Percentiles rank a stretch among this genome's conserved stretches.
Evolutionary conservation across 2,113 vertebrate genomes (phyloP).

Genomic region (Festucalex cinctus): DNA sequence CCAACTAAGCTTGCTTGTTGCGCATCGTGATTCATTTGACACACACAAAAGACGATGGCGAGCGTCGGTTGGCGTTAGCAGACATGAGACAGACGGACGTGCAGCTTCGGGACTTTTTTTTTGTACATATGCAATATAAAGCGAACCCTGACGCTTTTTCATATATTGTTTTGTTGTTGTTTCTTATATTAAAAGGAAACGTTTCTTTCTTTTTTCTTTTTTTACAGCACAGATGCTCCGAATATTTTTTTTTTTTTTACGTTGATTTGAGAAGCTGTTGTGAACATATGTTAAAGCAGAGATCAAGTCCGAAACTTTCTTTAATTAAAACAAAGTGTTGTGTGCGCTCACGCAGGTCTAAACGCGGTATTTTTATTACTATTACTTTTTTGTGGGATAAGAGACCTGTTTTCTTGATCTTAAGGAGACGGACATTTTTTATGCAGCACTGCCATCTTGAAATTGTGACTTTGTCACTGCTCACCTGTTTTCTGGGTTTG

Average conservation of each 20-base stretch:
- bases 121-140: slow-evolving; percentile 65
- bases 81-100: slow-evolving; percentile 28
- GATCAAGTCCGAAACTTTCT: no score
- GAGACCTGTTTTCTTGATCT: no score
- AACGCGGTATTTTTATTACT: no score
- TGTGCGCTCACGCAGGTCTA: no score
- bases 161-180: slow-evolving; percentile 52
- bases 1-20: slow-evolving; percentile 21
- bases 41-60: not conserved
- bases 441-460: no score
- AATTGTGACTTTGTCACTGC: no score
- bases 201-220: slow-evolving; percentile 36
- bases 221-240: slow-evolving; percentile 53
- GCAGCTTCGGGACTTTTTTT: slow-evolving; percentile 68
- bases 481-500: no score
- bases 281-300: slow-evolving; percentile 48
- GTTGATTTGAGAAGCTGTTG: slow-evolving; percentile 60
- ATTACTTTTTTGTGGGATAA: no score
- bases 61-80: not conserved
- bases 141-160: slow-evolving; percentile 49
- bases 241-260: slow-evolving; percentile 50
- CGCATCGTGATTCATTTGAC: not conserved
- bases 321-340: no score
- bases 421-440: no score
- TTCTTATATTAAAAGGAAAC: slow-evolving; percentile 62